phyloP scores from a whole-genome alignment of 2,113 vertebrate genomes.

The Ahaetulla prasina region DNA sequence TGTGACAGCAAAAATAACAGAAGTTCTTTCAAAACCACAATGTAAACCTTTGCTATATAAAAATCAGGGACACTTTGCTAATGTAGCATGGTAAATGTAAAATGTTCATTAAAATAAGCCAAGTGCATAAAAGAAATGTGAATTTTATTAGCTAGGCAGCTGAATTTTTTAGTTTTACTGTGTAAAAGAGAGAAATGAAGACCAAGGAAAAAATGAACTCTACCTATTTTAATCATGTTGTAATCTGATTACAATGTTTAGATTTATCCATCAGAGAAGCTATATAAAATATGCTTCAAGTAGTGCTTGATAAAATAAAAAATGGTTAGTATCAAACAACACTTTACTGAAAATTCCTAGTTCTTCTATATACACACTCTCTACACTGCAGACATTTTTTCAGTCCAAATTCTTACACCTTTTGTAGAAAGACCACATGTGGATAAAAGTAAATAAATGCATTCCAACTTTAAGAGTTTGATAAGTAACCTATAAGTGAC shows the following conservation, averaged over 20 bases:
- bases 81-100: conserved; percentile 63
- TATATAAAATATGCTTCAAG: conserved; percentile 62
- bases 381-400: conserved; percentile 5
- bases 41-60: conserved; percentile 52
- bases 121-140: conserved; percentile 42
- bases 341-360: conserved; percentile 61
- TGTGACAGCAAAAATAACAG: neutral
- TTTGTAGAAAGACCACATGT: conserved; percentile 17
- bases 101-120: conserved; percentile 59
- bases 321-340: conserved; percentile 72
- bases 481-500: neutral
- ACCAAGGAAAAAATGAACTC: conserved; percentile 42
- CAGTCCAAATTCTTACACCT: conserved; percentile 23
- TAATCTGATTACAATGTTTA: conserved; percentile 69
- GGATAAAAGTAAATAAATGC: neutral
- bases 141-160: conserved; percentile 51
- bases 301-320: conserved; percentile 65
- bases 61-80: conserved; percentile 65
- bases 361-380: conserved; percentile 32
- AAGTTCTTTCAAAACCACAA: neutral
- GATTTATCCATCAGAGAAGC: conserved; percentile 53
- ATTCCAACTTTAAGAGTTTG: neutral
- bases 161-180: conserved; percentile 58
- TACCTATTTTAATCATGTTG: conserved; percentile 48
- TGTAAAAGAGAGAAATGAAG: conserved; percentile 27